Base-by-base conservation (phyloP, 2,797 vertebrate species). In the Brotula barbata region DNA sequence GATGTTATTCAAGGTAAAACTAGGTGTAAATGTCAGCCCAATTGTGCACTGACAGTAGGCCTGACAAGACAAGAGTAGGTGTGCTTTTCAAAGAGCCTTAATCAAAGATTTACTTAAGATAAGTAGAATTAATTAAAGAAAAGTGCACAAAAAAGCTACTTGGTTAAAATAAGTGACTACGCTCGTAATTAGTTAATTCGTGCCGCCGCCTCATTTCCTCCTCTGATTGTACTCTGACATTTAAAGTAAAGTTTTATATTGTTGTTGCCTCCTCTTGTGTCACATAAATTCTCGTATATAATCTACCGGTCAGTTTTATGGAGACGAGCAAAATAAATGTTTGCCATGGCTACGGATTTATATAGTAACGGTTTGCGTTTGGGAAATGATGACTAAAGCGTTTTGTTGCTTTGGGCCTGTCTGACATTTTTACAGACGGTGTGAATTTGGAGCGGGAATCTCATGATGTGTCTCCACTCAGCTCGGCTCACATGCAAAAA, bases 401-500 rank as follows among this genome's bases (percentile, higher is more conserved):
- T 11, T 2, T 33, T 7, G 31, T 33, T 33, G 31, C 31, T 33
- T 6, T 33, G 31, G 25, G 25, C 25, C n/a, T n/a, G n/a, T n/a
- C n/a, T 33, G 31, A 33, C 2, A 33, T 33, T 5, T 16, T 41
- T 8, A 41, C 16, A 41, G 16, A 19, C 1, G 2, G 40, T 17
- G 40, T 19, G 16, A 41, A 13, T 36, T 33, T 6, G 45, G 28
- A 16, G 11, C 5, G 5, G 9, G 25, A 56, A 15, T 50, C 19
- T 23, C 6, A 9, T 45, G 16, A 66, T 64, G 40, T 61, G 46
- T 64, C 5, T 25, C 46, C 53, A 57, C 57, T 49, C 39, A 17
- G 23, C 7, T 54, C 25, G 4, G 8, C 25, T 16, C 12, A 67
- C 57, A 25, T 68, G 59, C 13, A 45, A 64, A n/a, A n/a, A 59